Evolutionary conservation across 2,113 vertebrate species (phyloP), one percentile per base, ranked within the genome.

Genomic region (Gnathonemus longibarbis): DNA sequence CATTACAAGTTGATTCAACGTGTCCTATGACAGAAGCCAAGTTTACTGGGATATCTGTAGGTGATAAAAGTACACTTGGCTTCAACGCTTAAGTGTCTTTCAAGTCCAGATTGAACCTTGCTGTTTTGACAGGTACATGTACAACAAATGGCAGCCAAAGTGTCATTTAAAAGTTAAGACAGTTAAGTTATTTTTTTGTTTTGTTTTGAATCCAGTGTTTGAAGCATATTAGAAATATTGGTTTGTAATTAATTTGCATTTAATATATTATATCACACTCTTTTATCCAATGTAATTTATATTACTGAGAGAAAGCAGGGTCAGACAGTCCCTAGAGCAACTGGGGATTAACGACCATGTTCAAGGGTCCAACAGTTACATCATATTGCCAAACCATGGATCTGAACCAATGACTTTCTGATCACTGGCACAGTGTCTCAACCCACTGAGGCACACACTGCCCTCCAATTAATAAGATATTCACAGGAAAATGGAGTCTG

Each of bases 21-120:
- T 84, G 91, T 93, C 77, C 88, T 48, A 27, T 90, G 91, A 93
- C 88, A 89, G 45, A 92, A 93, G 90, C 88, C 90, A 91, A 89
- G 89, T 70, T 87, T 39, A 62, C 89, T 9, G 50, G 80, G 5
- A 80, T 92, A 89, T 92, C 92, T 90, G 87, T 42, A 46, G 9
- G 66, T 91, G 92, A 92, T 93, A 84, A 91, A 46, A 42, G 85
- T 27, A 74, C 49, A 17, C 24, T 13, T 39, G 83, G 45, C 90
- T 90, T 90, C 80, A 46, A 45, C 39, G 83, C 45, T 1, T 84
- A 84, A 48, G 83, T 48, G 45, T 48, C 39, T 46, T 19, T 24
- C 4, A 48, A 24, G 35, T 84, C 7, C 21, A 46, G 39, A 46
- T 11, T n/a, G 83, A 24, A 84, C 39, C 24, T 84, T 84, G 80